Conservation (phyloP, 2,113 vertebrate genomes). For the Zosterops japonicus region DNA sequence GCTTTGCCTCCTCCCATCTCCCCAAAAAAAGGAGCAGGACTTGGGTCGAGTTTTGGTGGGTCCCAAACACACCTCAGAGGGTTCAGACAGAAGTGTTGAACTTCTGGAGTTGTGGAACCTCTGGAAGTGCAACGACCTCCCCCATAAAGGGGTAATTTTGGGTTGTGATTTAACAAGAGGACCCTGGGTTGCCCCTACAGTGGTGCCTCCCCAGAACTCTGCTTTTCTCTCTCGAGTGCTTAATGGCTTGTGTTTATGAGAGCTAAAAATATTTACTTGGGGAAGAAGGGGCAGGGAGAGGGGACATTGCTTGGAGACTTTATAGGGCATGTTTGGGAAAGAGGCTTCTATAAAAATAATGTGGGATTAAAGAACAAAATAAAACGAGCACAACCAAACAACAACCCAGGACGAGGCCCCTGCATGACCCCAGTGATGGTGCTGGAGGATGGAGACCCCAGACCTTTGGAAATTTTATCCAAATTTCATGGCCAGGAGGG, state of each 20-base stretch:
- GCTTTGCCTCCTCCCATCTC: neutral
- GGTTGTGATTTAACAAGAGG: neutral
- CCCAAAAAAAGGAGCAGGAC: fast-evolving
- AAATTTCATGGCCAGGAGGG: neutral
- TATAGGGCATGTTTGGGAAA: neutral
- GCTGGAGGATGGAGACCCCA: neutral
- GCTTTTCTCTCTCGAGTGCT: neutral
- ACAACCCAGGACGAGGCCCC: neutral
- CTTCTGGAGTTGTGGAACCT: neutral
- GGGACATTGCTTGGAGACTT: neutral
- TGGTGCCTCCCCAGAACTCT: neutral
- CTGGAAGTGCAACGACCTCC: neutral
- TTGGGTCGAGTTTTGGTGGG: fast-evolving
- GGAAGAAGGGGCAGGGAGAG: constrained; percentile 3
- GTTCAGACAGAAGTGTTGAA: neutral
- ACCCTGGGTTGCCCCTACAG: fast-evolving
- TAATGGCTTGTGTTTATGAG: constrained; percentile 31
- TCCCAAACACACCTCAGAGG: fast-evolving
- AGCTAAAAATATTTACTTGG: constrained; percentile 31
- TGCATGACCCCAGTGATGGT: fast-evolving
- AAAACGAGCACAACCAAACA: neutral
- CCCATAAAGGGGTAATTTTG: neutral
- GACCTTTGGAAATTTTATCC: neutral
- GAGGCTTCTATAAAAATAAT: neutral
- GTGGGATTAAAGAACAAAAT: neutral